phyloP scores from a whole-genome alignment of 92 coral and sea anemone species.

The Bergia sp. region DNA sequence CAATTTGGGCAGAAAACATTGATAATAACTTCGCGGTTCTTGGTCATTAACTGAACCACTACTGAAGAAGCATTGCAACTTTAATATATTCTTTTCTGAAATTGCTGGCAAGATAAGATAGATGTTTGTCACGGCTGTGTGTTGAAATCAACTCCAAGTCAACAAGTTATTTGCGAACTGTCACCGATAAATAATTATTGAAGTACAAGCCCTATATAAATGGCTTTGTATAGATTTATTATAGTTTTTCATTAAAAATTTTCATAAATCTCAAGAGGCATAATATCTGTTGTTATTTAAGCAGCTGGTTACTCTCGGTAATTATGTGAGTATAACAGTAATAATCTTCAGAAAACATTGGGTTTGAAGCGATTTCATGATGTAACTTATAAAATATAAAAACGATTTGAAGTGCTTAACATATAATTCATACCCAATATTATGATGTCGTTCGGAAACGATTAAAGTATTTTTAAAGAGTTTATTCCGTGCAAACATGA shows the following conservation, averaged over 20 bases:
- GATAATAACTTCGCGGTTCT: conserved; percentile 3
- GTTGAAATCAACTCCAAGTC: neutral
- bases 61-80: neutral
- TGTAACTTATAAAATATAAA: too few species aligned
- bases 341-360: too few species aligned
- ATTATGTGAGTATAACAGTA: neutral
- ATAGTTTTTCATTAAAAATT: neutral
- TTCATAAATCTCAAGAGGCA: neutral
- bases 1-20: conserved; percentile 15
- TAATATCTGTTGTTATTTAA: neutral
- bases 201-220: neutral
- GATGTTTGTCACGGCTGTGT: neutral
- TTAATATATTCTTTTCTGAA: too few species aligned
- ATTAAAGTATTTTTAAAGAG: neutral
- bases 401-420: neutral
- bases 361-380: neutral
- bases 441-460: too few species aligned
- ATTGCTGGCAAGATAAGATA: neutral
- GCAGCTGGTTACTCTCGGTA: neutral
- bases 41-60: too few species aligned
- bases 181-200: too few species aligned
- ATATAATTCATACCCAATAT: too few species aligned
- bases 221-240: too few species aligned
- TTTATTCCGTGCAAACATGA: neutral
- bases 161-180: neutral